Conservation (phyloP, 92 coral and sea anemone genomes). For the Porites lobata region DNA sequence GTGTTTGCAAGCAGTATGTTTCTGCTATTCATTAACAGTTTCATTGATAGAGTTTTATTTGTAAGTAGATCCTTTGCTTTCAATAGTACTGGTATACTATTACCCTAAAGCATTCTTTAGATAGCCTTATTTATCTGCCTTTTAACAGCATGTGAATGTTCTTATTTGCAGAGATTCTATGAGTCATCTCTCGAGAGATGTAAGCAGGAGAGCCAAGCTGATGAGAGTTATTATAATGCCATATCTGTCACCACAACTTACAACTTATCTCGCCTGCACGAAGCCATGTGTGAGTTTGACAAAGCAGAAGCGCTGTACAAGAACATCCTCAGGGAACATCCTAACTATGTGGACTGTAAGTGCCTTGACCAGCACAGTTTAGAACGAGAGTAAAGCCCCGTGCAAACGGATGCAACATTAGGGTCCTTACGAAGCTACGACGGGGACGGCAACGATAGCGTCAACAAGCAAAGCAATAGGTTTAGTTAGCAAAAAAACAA, state of each 20-base stretch:
- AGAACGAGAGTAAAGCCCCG: too few relatives aligned
- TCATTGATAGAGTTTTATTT: too few relatives aligned
- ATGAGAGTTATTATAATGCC: conserved; percentile 96
- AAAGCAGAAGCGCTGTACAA: conserved; percentile 94
- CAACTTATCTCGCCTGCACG: conserved; percentile 95
- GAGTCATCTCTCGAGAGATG: conserved; percentile 95
- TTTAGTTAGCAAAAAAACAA: too few relatives aligned
- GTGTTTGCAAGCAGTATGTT: too few relatives aligned
- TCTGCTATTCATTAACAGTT: too few relatives aligned
- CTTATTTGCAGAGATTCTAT: conserved; percentile 80
- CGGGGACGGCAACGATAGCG: too few relatives aligned
- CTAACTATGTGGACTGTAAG: conserved; percentile 99
- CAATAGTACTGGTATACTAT: too few relatives aligned
- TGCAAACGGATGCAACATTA: too few relatives aligned
- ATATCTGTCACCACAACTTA: conserved; percentile 98
- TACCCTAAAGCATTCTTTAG: too few relatives aligned
- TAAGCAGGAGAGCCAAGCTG: conserved; percentile 92
- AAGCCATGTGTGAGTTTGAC: conserved; percentile 95
- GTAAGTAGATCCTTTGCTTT: too few relatives aligned
- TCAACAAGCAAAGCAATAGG: too few relatives aligned
- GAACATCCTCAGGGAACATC: conserved; percentile 97
- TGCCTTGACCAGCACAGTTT: not conserved
- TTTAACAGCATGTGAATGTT: not conserved
- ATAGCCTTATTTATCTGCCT: not conserved
- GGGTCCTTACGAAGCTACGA: too few relatives aligned